These are phyloP conservation scores for Tenthredo notha DNA, from an alignment of 2,888 invertebrate genomes.

Conservation along the genomic window DNA sequence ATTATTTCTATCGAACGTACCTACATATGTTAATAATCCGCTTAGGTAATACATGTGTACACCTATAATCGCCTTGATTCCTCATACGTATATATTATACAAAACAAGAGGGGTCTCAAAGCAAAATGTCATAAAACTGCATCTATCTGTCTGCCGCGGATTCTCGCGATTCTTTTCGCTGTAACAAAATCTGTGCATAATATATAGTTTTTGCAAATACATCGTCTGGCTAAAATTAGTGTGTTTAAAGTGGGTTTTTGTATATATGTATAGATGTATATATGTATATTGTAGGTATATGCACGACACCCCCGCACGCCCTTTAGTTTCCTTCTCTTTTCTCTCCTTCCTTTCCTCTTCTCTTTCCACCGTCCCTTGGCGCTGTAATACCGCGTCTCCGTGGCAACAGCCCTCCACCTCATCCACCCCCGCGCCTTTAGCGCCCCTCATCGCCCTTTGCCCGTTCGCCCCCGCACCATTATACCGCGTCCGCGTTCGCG, in stretches of 20 bases:
- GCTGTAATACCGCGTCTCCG: conserved; percentile 79
- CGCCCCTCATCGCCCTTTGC: conserved; percentile 62
- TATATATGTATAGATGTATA: neutral
- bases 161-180: too few relatives aligned
- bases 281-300: neutral
- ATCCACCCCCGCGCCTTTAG: conserved; percentile 6
- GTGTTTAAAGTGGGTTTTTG: too few relatives aligned
- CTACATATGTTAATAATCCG: too few relatives aligned
- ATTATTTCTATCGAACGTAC: neutral
- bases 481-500: conserved; percentile 70
- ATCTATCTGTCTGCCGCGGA: too few relatives aligned
- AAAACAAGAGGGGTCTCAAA: too few relatives aligned
- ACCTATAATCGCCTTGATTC: too few relatives aligned
- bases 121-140: too few relatives aligned
- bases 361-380: conserved; percentile 65
- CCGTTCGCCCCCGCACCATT: conserved; percentile 75
- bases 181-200: neutral
- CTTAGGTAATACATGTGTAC: too few relatives aligned
- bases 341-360: conserved; percentile 70
- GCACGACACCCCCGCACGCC: neutral
- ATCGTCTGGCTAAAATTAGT: neutral
- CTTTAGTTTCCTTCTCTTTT: neutral
- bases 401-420: conserved; percentile 78
- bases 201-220: neutral
- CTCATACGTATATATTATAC: too few relatives aligned